Evolutionary conservation across 2,888 invertebrate genomes (phyloP).

Genomic region (Timandra comae): DNA sequence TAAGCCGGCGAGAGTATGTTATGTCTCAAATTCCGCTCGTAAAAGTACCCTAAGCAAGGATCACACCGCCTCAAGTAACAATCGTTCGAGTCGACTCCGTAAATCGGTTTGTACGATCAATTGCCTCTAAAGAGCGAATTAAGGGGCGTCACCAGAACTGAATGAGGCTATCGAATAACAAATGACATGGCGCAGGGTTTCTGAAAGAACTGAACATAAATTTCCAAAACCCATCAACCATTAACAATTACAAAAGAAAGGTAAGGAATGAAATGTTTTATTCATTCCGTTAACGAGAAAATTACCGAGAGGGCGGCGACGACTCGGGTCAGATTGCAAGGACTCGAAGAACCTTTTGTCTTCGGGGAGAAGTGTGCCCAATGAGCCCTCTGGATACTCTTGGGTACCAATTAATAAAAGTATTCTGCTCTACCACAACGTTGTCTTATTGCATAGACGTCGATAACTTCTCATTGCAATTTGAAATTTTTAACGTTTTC

Average conservation of each 20-base stretch:
- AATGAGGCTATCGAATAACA: constrained; percentile 45
- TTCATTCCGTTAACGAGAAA: constrained; percentile 75
- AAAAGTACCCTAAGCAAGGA: constrained; percentile 7
- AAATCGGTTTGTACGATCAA: constrained; percentile 22
- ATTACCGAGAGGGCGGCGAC: constrained; percentile 69
- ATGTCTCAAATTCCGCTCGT: constrained; percentile 20
- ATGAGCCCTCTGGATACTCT: constrained; percentile 61
- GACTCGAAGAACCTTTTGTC: constrained; percentile 64
- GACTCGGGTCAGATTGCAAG: constrained; percentile 68
- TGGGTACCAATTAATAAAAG: constrained; percentile 57
- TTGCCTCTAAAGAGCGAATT: constrained; percentile 24
- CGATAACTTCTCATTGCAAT: constrained; percentile 7
- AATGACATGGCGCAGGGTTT: constrained; percentile 47
- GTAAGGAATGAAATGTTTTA: constrained; percentile 76
- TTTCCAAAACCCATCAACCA: constrained; percentile 72
- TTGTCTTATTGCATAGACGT: constrained; percentile 32
- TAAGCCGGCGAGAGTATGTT: constrained; percentile 13
- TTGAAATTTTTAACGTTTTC: not conserved
- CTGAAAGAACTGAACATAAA: constrained; percentile 58
- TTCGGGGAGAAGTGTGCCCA: constrained; percentile 65
- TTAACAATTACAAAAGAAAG: constrained; percentile 75
- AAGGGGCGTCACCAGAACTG: constrained; percentile 31
- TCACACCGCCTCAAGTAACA: constrained; percentile 14
- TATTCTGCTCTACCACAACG: constrained; percentile 43
- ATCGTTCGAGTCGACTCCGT: constrained; percentile 12